Evolutionary conservation across 1,140 invertebrate genomes (phyloP), one percentile per base, ranked within the genome.

Genomic region (Lanistes nyassanus): DNA sequence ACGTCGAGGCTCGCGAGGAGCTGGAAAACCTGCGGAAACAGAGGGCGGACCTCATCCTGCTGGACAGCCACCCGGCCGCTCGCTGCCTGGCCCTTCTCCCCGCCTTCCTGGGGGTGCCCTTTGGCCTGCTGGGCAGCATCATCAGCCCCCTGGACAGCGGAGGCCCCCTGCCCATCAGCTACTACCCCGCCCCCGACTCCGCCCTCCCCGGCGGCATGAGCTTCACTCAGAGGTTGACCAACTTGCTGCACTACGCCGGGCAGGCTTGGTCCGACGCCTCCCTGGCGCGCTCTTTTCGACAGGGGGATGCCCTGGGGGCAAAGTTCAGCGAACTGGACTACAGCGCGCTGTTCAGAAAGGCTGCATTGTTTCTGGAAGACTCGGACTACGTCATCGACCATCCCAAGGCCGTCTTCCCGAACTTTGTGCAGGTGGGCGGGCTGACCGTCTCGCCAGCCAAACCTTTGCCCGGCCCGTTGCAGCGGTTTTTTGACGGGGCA

Each of bases 311-410:
- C 37, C 36, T 72, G 11, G 70, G 70, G 4, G 36, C 23, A 29
- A 60, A 37, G 29, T 19, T 72, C 31, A 39, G 56, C 55, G 26
- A 37, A 55, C 31, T 72, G 23, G 70, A 72, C 23, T 13, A 72
- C 37, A 9, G 60, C 55, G 26, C 19, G 0, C 70, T 72, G 2
- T 60, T 72, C 53, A 72, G 56, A 23, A 75, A 74, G 16, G 76
- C 76, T 55, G 58, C 56, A 11, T 42, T 83, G 4, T 75, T 79
- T 60, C 58, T 85, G n/a, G 34, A 77, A 21, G 76, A 82, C 29
- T 29, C 70, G 3, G 82, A 85, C 72, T 34, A 75, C 31, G 37
- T 81, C 7, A 19, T 82, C 7, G 82, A 83, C 58, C 80, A 79
- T 65, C 76, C 82, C 9, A 60, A 62, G 34, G 76, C 82, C 16